Evolutionary conservation across 2,113 vertebrate species (phyloP).

Genomic region (Eurystomus gularis): DNA sequence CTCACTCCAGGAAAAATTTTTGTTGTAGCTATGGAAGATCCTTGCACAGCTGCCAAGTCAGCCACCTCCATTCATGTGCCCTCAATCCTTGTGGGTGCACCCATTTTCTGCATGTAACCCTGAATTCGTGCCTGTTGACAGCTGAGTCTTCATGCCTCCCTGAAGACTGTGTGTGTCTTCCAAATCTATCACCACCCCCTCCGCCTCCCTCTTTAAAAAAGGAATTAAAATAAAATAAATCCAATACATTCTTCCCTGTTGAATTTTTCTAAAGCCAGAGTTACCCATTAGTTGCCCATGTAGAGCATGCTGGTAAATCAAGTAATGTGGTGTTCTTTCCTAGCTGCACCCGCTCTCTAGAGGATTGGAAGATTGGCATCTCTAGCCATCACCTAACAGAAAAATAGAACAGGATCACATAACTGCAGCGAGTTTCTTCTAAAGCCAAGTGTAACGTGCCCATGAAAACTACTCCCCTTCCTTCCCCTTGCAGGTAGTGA

Average conservation of each 20-base stretch:
- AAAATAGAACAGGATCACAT: background rate
- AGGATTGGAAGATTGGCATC: background rate
- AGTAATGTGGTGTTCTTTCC: background rate
- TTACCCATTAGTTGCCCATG: background rate
- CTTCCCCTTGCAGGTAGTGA: background rate
- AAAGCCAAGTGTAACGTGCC: background rate
- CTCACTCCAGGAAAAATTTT: slow-evolving; percentile 8
- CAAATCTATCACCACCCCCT: background rate
- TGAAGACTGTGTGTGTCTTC: background rate
- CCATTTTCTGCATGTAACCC: background rate
- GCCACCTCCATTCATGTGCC: background rate
- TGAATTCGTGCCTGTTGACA: background rate
- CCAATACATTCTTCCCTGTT: background rate
- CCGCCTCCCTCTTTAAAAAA: background rate
- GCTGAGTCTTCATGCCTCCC: background rate
- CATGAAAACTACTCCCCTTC: background rate
- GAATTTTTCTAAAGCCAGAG: background rate
- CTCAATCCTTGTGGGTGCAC: background rate
- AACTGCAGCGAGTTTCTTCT: background rate
- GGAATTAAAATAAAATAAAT: background rate
- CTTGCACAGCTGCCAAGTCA: background rate
- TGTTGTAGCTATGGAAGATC: background rate
- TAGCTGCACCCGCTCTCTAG: background rate
- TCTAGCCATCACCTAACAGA: background rate
- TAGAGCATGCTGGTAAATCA: background rate